Evolutionary conservation across 2,113 vertebrate species (phyloP).

Genomic region (Noctilio leporinus): DNA sequence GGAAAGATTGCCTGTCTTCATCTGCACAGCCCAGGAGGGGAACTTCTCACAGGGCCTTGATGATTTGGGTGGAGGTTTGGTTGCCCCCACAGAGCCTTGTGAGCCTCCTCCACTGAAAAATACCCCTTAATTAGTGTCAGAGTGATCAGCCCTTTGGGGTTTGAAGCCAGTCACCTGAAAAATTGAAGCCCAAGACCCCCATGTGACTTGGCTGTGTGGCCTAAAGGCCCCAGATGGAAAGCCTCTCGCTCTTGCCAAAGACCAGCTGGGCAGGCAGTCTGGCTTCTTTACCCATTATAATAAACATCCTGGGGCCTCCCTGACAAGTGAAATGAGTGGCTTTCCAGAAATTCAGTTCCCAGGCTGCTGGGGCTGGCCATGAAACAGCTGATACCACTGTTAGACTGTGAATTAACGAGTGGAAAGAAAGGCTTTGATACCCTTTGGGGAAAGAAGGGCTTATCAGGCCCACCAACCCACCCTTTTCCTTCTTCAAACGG

Average conservation of each 20-base stretch:
- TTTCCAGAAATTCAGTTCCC: conserved; percentile 16
- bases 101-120: not conserved
- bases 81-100: not conserved
- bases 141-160: not conserved
- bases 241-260: not conserved
- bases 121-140: not conserved
- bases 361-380: not conserved
- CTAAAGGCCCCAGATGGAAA: conserved; percentile 20
- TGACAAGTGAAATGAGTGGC: not conserved
- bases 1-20: not conserved
- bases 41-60: not conserved
- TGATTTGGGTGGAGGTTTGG: not conserved
- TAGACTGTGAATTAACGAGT: not conserved
- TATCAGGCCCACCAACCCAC: not conserved
- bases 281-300: not conserved
- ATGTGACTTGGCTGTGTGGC: not conserved
- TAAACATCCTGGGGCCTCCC: conserved; percentile 1
- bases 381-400: not conserved
- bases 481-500: not conserved
- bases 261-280: conserved; percentile 4
- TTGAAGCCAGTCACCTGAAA: not conserved
- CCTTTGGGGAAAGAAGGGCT: not conserved
- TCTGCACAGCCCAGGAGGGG: not conserved
- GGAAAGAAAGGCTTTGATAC: not conserved
- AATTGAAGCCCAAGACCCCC: not conserved